Base-by-base conservation (phyloP, 1,140 invertebrate species). In the Dendrolimus punctatus region DNA sequence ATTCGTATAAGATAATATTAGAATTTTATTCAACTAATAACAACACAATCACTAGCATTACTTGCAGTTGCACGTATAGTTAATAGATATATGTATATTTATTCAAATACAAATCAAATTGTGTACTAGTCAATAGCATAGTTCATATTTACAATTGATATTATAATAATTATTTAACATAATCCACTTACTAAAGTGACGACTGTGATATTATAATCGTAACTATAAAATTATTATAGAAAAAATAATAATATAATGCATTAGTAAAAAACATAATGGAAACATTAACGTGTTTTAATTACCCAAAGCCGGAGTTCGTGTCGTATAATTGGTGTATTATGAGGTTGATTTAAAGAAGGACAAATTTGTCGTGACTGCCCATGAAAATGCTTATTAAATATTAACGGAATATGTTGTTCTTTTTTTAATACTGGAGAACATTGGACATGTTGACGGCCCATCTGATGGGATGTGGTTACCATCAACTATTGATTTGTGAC, bases 141-240 rank as follows among this genome's bases (percentile, higher is more conserved):
- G 8, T 51, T 45, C 39, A 37, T 51, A 39, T 23, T 41, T 50
- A 50, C n/a, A 50, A 41, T 23, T 6, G 23, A 23, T 23, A 23
- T 23, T n/a, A 39, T 50, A 53, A 51, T 56, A 50, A 54, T 55
- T 42, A 39, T 56, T 44, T 63, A 61, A 57, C 54, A 56, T 64
- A 62, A 73, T 70, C 76, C 76, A 84, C 75, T 80, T 80, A 73
- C 68, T 81, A 76, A 85, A 83, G 77, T 83, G 80, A 81, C 74
- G 78, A 83, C 81, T 85, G 81, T 85, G 81, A 85, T 85, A 85
- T 23, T 23, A 23, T 81, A 83, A 75, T 79, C 74, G 68, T 77
- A 81, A 82, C 61, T 67, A 76, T 58, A 51, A 55, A 53, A 60
- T 57, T 60, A 76, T 70, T 71, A 76, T 78, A 81, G 71, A 80